These are phyloP conservation scores for Penaeus vannamei DNA, from an alignment of 1,140 invertebrate genomes.

Conservation along the genomic window DNA sequence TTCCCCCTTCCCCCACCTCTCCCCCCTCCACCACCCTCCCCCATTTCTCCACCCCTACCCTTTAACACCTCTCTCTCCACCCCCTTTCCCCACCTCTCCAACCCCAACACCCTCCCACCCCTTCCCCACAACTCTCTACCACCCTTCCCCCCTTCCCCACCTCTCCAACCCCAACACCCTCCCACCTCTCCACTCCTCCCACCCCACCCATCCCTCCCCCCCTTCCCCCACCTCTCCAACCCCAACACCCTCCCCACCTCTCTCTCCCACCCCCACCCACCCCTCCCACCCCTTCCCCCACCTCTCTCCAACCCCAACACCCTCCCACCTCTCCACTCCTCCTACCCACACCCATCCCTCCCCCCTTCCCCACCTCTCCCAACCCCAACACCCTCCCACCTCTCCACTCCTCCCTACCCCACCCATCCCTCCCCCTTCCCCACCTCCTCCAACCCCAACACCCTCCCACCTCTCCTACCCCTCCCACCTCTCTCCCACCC, in stretches of 20 bases:
- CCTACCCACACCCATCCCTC: too few relatives aligned
- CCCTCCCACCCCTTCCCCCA: background rate
- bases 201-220: background rate
- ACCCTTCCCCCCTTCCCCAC: background rate
- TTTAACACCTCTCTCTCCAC: background rate
- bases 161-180: background rate
- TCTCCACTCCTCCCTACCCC: background rate
- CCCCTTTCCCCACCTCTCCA: background rate
- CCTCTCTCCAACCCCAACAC: background rate
- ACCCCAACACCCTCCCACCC: background rate
- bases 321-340: background rate
- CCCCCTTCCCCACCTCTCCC: background rate
- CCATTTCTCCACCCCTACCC: background rate
- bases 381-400: background rate
- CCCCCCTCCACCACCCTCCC: background rate
- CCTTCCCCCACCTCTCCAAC: background rate
- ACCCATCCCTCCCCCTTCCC: background rate
- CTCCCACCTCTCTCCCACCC: background rate
- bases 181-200: background rate
- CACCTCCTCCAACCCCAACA: too few relatives aligned
- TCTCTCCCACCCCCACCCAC: background rate
- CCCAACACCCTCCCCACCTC: background rate
- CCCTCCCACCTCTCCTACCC: background rate
- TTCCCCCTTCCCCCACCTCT: background rate
- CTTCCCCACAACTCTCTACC: background rate